Evolutionary conservation across 1,140 invertebrate genomes (phyloP).

Genomic region (Melitaea cinxia): DNA sequence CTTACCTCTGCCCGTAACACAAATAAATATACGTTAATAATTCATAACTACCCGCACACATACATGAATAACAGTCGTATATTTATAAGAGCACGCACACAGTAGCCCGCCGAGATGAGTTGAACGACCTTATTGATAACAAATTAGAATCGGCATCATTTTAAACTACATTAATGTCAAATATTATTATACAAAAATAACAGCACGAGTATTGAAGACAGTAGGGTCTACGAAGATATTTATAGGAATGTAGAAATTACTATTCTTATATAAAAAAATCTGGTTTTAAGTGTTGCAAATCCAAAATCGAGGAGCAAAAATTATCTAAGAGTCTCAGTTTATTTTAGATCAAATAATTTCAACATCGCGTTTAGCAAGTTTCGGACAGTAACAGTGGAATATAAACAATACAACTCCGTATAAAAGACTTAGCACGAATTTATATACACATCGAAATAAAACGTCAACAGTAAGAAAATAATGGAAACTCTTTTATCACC

Average conservation of each 20-base stretch:
- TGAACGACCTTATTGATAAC: background rate
- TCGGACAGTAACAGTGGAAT: constrained; percentile 11
- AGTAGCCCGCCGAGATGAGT: no score
- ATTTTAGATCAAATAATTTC: background rate
- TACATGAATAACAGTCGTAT: no score
- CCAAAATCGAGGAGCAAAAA: background rate
- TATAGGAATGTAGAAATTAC: background rate
- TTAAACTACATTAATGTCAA: background rate
- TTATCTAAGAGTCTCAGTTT: background rate
- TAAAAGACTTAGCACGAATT: constrained; percentile 8
- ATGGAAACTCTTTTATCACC: background rate
- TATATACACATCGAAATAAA: constrained; percentile 12
- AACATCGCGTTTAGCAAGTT: background rate
- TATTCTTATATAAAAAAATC: background rate
- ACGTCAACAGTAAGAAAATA: constrained; percentile 17
- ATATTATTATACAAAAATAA: background rate
- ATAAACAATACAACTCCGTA: constrained; percentile 7
- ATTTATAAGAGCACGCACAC: no score
- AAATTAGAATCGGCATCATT: constrained; percentile 3
- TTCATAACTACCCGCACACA: no score
- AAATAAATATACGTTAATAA: no score
- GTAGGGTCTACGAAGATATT: background rate
- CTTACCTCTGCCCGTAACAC: no score
- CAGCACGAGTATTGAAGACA: background rate
- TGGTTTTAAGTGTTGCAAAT: constrained; percentile 13